Percentiles rank a stretch among this genome's conserved stretches.
These are phyloP conservation scores for Clarias platycephalus DNA, from an alignment of 2,797 vertebrate species.

Conservation along the genomic window DNA sequence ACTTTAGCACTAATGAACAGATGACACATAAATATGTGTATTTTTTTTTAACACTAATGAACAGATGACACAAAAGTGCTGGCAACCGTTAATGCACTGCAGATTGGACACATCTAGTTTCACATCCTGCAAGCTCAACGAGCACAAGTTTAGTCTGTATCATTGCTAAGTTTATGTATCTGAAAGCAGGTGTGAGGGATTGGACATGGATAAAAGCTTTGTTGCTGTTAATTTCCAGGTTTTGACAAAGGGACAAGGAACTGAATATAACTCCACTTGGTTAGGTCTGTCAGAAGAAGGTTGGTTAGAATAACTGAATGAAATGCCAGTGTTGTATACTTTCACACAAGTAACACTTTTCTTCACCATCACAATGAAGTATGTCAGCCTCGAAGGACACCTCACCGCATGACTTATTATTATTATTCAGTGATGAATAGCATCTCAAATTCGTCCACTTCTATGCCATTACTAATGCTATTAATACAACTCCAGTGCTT, in stretches of 20 bases:
- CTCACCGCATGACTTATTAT: not conserved
- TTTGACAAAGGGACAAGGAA: not conserved
- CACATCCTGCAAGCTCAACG: not conserved
- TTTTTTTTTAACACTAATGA: not conserved
- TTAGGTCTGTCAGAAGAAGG: not conserved
- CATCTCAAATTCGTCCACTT: not conserved
- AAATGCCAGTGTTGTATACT: not conserved
- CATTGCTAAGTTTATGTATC: not conserved
- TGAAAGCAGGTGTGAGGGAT: not conserved
- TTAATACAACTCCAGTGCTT: not conserved
- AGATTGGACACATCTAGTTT: not conserved
- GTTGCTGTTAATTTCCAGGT: not conserved
- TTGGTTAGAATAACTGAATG: not conserved
- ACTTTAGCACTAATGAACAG: not conserved
- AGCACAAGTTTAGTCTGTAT: not conserved
- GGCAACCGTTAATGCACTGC: not conserved
- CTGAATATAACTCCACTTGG: not conserved
- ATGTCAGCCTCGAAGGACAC: not conserved
- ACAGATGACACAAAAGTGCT: not conserved
- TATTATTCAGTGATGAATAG: not conserved
- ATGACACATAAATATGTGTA: not conserved
- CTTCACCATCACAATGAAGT: not conserved
- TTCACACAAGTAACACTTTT: not conserved
- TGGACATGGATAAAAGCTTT: not conserved
- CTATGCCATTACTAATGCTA: not conserved